Conservation (phyloP, 2,888 invertebrate genomes). For the Dicycla oo region DNA sequence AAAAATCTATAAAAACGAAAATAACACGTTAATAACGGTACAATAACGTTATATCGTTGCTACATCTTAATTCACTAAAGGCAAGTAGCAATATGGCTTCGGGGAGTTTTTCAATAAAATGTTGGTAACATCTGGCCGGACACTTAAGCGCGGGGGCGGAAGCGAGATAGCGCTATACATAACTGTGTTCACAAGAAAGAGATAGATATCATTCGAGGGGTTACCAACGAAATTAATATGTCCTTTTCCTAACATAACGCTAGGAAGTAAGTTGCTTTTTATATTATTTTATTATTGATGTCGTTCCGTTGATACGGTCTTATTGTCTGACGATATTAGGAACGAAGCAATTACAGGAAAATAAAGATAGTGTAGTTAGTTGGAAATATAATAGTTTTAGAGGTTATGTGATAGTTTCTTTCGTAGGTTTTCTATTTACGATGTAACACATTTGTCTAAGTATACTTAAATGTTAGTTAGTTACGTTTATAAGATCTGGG, state of each 20-base stretch:
- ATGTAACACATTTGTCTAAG: not conserved
- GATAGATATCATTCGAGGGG: conserved; percentile 74
- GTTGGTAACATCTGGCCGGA: conserved; percentile 85
- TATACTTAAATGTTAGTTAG: not conserved
- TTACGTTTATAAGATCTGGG: not conserved
- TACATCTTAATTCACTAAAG: conserved; percentile 89
- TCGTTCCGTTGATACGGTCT: conserved; percentile 57
- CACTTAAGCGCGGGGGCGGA: conserved; percentile 87
- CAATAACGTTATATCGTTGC: conserved; percentile 68
- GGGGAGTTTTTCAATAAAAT: conserved; percentile 89
- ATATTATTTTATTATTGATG: conserved; percentile 88
- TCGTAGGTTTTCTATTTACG: conserved; percentile 5
- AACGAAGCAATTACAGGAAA: conserved; percentile 55
- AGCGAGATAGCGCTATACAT: conserved; percentile 72
- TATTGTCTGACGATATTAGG: conserved; percentile 60
- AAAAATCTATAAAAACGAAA: conserved; percentile 62
- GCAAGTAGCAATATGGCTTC: conserved; percentile 84
- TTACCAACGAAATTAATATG: conserved; percentile 86
- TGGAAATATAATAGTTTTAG: conserved; percentile 39
- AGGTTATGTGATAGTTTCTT: not conserved
- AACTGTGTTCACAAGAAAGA: conserved; percentile 69
- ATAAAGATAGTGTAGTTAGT: conserved; percentile 58
- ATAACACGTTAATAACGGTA: conserved; percentile 65
- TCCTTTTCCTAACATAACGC: conserved; percentile 85
- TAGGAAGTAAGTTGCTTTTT: conserved; percentile 80